Percentiles rank a stretch among this genome's conserved stretches.
phyloP scores from a whole-genome alignment of 2,797 vertebrate genomes.

The Sebastes vulpes region DNA sequence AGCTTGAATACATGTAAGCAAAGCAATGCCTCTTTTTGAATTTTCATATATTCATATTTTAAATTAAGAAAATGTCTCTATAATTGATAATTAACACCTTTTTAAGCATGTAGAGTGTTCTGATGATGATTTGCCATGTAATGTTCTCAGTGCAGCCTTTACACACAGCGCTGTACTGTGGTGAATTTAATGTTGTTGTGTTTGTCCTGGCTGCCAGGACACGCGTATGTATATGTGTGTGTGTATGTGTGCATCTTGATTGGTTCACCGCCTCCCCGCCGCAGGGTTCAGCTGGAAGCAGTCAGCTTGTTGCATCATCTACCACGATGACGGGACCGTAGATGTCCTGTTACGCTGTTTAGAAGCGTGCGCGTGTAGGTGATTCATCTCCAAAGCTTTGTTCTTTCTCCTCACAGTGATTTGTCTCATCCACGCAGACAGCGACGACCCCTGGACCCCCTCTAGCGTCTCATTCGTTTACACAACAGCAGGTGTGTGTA shows the following conservation, averaged over 20 bases:
- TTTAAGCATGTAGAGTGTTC: constrained; percentile 4
- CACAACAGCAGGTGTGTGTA: constrained; percentile 34
- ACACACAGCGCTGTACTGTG: neutral
- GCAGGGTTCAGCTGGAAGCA: constrained; percentile 56
- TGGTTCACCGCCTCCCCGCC: constrained; percentile 19
- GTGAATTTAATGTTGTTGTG: constrained; percentile 4
- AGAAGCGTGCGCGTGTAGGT: constrained; percentile 16
- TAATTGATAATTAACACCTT: neutral
- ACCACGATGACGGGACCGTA: constrained; percentile 34
- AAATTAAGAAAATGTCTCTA: constrained; percentile 17
- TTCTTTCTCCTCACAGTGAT: constrained; percentile 28
- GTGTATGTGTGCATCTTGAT: neutral
- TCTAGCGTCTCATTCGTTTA: constrained; percentile 18
- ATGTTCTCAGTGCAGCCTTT: neutral
- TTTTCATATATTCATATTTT: neutral
- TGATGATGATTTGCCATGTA: constrained; percentile 9
- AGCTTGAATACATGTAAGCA: constrained; percentile 25
- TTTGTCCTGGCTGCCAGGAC: constrained; percentile 14
- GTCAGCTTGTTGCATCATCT: constrained; percentile 58
- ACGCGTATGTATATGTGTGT: neutral
- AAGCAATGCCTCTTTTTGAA: neutral
- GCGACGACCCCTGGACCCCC: neutral
- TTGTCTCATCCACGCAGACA: constrained; percentile 34
- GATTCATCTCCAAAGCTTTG: constrained; percentile 54
- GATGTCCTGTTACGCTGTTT: constrained; percentile 44